Base-by-base conservation (phyloP, 2,797 vertebrate species). In the Notoglanidium macrostoma region DNA sequence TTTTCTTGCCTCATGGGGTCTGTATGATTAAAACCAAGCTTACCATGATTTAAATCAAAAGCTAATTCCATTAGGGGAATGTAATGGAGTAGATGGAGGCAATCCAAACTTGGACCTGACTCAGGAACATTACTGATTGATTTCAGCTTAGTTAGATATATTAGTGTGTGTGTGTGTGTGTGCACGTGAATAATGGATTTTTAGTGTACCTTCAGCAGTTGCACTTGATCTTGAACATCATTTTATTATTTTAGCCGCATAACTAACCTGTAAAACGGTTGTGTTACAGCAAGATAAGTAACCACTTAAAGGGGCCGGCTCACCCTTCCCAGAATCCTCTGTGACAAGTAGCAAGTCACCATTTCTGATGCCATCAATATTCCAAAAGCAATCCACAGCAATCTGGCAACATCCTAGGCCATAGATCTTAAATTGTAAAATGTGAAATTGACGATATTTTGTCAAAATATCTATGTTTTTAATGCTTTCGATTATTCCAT, bases 61-160 rank as follows among this genome's bases (percentile, higher is more conserved):
- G 29, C 80, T 82, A 84, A 77, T 89, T 88, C 59, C 86, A 89
- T 89, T 88, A 89, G 65, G 17, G 65, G 2, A 81, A 85, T 87
- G 46, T 79, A 89, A 86, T 80, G 14, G 21, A 29, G 7, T 63
- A 17, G 32, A 88, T 72, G 35, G 29, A 87, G 29, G 32, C 54
- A 84, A 78, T 86, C 78, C 40, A 61, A 67, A 86, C 86, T 86
- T 35, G 14, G 46, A 55, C 46, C 65, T 87, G 83, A 82, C 67
- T 19, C 40, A 10, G 32, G 46, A 80, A 23, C 19, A 68, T 81
- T 63, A 32, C 70, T n/a, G 57, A 80, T 88, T 83, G 74, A 76
- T 12, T 87, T 86, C 61, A 85, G 76, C 86, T 79, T 35, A 11
- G 19, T 54, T 77, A 73, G 84, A 78, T 78, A 73, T 35, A 26